Evolutionary conservation across 2,113 vertebrate species (phyloP).

Genomic region (Rhinolophus ferrumequinum): DNA sequence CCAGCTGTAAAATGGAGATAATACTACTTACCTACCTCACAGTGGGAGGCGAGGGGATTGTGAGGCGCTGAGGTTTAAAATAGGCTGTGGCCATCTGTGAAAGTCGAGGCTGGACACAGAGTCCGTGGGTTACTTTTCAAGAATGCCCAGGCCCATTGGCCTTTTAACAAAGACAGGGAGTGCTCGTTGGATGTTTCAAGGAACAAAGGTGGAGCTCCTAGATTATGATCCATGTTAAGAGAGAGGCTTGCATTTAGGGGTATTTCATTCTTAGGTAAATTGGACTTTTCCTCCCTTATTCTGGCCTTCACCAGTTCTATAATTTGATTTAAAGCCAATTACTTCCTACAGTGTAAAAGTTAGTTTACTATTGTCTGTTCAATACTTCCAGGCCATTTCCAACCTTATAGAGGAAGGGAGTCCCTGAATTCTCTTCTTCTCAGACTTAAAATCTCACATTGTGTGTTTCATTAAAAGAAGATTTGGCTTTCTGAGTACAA

Average conservation of each 20-base stretch:
- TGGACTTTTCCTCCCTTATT: constrained; percentile 45
- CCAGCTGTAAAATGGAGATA: constrained; percentile 66
- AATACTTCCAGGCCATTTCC: constrained; percentile 72
- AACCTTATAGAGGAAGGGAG: constrained; percentile 36
- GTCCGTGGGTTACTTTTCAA: background rate
- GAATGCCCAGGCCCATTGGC: background rate
- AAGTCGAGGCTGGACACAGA: background rate
- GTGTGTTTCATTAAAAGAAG: constrained; percentile 52
- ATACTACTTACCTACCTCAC: constrained; percentile 80
- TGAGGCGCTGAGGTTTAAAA: constrained; percentile 46
- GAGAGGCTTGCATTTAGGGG: constrained; percentile 44
- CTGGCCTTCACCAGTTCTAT: constrained; percentile 64
- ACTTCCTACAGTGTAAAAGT: constrained; percentile 71
- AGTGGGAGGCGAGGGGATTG: constrained; percentile 49
- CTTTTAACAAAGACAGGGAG: background rate
- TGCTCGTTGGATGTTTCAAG: background rate
- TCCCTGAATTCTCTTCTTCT: constrained; percentile 68
- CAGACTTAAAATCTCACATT: constrained; percentile 58
- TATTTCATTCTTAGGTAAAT: constrained; percentile 44
- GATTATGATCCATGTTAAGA: background rate
- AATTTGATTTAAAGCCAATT: constrained; percentile 68
- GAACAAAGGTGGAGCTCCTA: constrained; percentile 34
- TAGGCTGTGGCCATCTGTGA: background rate
- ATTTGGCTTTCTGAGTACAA: constrained; percentile 82
- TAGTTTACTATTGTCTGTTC: constrained; percentile 53